phyloP scores from a whole-genome alignment of 2,113 vertebrate species.

The Parus major region DNA sequence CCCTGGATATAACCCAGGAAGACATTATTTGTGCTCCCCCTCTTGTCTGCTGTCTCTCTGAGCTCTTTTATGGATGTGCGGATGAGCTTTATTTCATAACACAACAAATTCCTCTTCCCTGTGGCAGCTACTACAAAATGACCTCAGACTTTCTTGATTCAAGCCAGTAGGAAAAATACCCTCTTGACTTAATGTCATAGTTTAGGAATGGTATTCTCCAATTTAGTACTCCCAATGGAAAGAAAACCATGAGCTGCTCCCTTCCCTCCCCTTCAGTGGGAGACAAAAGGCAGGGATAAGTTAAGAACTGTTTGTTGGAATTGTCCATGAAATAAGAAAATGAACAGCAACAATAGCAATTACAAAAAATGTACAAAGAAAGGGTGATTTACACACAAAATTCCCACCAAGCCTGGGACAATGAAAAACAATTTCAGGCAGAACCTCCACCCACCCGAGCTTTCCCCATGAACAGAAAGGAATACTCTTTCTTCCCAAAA shows the following conservation, averaged over 20 bases:
- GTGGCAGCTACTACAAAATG: not conserved
- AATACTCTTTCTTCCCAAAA: not conserved
- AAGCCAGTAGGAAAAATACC: not conserved
- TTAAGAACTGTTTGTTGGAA: not conserved
- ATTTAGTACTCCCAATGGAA: not conserved
- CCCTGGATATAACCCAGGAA: not conserved
- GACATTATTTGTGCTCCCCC: not conserved
- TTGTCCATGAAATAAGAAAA: not conserved
- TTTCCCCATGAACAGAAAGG: not conserved
- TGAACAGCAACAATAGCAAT: not conserved
- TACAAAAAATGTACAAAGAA: not conserved
- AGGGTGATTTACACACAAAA: not conserved
- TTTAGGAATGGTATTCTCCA: not conserved
- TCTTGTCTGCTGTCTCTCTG: not conserved
- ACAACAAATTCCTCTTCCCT: not conserved
- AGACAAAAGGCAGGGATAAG: not conserved
- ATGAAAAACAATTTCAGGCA: not conserved
- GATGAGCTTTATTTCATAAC: not conserved
- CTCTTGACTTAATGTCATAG: not conserved
- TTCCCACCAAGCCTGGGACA: not conserved
- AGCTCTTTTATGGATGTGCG: not conserved
- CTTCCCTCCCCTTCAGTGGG: not conserved
- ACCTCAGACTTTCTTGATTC: not conserved
- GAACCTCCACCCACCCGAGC: not conserved
- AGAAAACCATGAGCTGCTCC: not conserved